Percentiles rank a stretch among this genome's conserved stretches.
Conservation (phyloP, 2,797 vertebrate species). For the Scolopax bukidnonensis region DNA sequence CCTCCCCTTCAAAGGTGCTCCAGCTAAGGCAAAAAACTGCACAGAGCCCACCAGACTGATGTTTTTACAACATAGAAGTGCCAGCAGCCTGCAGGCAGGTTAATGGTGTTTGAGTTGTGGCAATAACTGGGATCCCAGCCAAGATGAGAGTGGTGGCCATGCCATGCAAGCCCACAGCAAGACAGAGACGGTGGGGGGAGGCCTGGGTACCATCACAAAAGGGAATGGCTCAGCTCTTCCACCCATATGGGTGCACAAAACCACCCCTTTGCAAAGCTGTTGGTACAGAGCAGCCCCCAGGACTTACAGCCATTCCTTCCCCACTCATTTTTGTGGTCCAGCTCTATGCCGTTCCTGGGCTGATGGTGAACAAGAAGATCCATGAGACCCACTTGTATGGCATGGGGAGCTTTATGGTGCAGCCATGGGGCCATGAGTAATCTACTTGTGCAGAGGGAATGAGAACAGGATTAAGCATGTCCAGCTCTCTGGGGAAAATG, state of each 20-base stretch:
- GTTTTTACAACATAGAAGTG: background rate
- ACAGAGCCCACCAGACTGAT: background rate
- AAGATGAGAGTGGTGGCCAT: background rate
- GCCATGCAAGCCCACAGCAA: background rate
- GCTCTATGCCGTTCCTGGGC: background rate
- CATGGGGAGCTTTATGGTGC: background rate
- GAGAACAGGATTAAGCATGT: background rate
- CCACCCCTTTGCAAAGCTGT: background rate
- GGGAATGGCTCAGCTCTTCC: background rate
- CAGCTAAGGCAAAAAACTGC: background rate
- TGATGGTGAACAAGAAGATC: background rate
- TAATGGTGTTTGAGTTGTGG: background rate
- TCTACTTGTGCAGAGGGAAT: background rate
- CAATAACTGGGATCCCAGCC: background rate
- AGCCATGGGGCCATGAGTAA: background rate
- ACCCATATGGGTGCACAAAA: fast-evolving
- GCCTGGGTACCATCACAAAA: background rate
- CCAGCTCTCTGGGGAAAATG: background rate
- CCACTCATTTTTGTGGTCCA: background rate
- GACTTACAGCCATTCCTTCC: background rate
- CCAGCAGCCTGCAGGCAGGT: background rate
- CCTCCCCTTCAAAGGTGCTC: background rate
- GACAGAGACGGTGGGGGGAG: background rate
- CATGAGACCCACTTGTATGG: fast-evolving
- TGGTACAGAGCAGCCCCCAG: background rate